A percentile compares a stretch with the other conserved stretches of the same genome.
phyloP scores from a whole-genome alignment of 2,797 vertebrate genomes.

The Diglossa cyanea region DNA sequence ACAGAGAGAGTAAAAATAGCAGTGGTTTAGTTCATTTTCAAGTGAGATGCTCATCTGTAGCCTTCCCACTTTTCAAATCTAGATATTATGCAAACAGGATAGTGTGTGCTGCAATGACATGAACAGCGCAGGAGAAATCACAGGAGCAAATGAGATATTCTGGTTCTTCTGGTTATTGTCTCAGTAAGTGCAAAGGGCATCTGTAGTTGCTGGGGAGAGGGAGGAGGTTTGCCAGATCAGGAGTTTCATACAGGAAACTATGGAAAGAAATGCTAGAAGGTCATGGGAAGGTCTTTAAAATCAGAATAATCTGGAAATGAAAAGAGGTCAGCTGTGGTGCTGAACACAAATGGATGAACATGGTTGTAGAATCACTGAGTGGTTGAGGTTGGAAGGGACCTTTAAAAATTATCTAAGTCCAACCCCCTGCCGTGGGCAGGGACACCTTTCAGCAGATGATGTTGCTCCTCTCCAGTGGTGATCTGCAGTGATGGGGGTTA shows the following conservation, averaged over 20 bases:
- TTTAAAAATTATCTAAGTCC: not conserved
- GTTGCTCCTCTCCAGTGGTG: not conserved
- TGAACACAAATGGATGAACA: not conserved
- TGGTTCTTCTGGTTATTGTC: not conserved
- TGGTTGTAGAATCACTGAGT: not conserved
- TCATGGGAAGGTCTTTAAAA: not conserved
- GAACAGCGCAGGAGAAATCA: not conserved
- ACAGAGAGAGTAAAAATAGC: not conserved
- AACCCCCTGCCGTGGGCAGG: accelerated
- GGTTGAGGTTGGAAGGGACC: not conserved
- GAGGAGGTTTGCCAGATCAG: not conserved
- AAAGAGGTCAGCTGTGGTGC: not conserved
- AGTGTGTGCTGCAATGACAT: not conserved
- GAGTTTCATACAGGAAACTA: not conserved
- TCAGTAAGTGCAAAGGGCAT: not conserved
- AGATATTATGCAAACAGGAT: not conserved
- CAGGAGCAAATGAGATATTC: not conserved
- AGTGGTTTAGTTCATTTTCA: not conserved
- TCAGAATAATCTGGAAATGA: not conserved
- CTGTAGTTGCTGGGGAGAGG: not conserved
- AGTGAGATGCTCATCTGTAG: not conserved
- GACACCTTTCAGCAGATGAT: not conserved
- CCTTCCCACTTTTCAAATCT: not conserved
- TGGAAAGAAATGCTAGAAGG: not conserved
- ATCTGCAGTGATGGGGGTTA: not conserved